A percentile compares a stretch with the other conserved stretches of the same genome.
Conservation (phyloP, 2,797 vertebrate species). For the Sphenodon punctatus region DNA sequence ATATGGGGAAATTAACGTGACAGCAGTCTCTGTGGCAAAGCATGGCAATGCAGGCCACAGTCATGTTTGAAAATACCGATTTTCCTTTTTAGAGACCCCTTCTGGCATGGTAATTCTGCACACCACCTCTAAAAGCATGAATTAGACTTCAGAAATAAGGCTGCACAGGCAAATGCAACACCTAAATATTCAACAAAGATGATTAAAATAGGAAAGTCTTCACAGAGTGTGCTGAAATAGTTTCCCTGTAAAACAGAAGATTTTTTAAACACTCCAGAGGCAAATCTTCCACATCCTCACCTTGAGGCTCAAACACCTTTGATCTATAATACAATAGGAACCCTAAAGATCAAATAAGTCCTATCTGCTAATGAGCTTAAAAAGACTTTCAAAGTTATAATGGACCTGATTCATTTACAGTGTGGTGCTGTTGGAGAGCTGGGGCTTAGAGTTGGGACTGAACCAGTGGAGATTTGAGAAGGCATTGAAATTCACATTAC, state of each 20-base stretch:
- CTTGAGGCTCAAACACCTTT: constrained; percentile 47
- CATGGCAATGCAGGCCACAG: too few species aligned
- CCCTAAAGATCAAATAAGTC: constrained; percentile 61
- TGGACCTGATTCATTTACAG: background rate
- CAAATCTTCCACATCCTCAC: constrained; percentile 25
- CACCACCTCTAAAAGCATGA: background rate
- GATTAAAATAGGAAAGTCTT: background rate
- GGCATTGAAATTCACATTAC: background rate
- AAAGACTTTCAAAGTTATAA: constrained; percentile 13
- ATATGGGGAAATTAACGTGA: too few species aligned
- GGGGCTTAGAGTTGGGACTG: background rate
- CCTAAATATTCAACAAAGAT: background rate
- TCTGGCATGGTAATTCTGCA: background rate
- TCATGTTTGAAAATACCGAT: too few species aligned
- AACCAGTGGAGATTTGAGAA: background rate
- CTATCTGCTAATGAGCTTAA: constrained; percentile 36
- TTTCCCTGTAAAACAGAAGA: constrained; percentile 27
- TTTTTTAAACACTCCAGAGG: constrained; percentile 49
- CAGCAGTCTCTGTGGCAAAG: too few species aligned
- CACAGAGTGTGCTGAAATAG: constrained; percentile 55
- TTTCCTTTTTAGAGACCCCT: background rate
- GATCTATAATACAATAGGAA: constrained; percentile 67
- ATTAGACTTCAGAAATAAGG: background rate
- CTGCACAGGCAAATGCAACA: background rate
- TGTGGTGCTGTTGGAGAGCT: constrained; percentile 1